Conservation (phyloP, 2,888 invertebrate genomes). For the Andrena dorsata region DNA sequence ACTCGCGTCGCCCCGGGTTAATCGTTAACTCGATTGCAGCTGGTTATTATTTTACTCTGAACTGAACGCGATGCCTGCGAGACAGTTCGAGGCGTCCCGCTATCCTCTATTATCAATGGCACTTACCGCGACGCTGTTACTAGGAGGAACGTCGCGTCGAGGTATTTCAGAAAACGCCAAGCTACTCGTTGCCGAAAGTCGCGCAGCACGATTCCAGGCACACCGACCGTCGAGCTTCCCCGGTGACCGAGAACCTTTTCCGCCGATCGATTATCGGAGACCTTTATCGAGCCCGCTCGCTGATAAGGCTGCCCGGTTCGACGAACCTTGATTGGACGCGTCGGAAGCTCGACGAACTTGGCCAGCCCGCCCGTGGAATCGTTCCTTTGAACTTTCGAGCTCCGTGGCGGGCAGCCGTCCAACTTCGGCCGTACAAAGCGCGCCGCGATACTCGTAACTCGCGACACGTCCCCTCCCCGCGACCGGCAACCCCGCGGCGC, state of each 20-base stretch:
- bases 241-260: conserved; percentile 51
- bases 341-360: conserved; percentile 54
- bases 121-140: too few relatives aligned
- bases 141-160: too few relatives aligned
- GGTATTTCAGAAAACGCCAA: background rate
- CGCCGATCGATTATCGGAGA: conserved; percentile 49
- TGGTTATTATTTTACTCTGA: too few relatives aligned
- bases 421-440: conserved; percentile 52
- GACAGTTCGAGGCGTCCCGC: too few relatives aligned
- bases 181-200: background rate
- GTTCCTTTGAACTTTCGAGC: conserved; percentile 68
- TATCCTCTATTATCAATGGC: too few relatives aligned
- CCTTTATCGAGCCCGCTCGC: conserved; percentile 41
- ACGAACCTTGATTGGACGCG: conserved; percentile 64
- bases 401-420: conserved; percentile 58
- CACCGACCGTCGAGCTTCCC: background rate
- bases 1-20: too few relatives aligned
- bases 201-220: background rate
- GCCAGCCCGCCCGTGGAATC: conserved; percentile 51
- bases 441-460: conserved; percentile 14
- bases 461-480: conserved; percentile 1
- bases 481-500: conserved; percentile 6
- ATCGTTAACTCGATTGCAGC: too few relatives aligned
- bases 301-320: conserved; percentile 59
- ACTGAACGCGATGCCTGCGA: too few relatives aligned